Percentiles rank a stretch among this genome's conserved stretches.
phyloP scores from a whole-genome alignment of 2,113 vertebrate species.

The Neolamprologus modestus region DNA sequence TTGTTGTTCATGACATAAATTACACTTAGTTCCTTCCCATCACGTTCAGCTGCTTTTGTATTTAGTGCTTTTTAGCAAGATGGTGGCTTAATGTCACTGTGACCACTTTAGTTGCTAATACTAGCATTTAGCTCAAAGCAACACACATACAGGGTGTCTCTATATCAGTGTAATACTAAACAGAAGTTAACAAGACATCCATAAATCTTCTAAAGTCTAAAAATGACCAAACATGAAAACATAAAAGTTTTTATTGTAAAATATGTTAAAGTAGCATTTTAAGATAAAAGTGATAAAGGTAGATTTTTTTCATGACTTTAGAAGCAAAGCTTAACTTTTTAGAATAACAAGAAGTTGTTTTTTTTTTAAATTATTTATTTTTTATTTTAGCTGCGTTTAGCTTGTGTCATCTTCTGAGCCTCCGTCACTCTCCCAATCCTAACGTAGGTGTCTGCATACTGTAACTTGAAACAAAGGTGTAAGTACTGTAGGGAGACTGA shows the following conservation, averaged over 20 bases:
- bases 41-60: neutral
- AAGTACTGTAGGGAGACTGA: conserved; percentile 19
- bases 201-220: neutral
- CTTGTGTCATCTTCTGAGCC: neutral
- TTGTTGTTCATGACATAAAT: neutral
- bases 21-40: neutral
- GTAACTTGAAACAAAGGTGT: neutral
- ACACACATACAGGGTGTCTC: neutral
- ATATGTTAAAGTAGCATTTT: neutral
- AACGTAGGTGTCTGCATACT: neutral
- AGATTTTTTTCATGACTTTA: neutral
- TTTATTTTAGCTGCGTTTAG: neutral
- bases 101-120: neutral
- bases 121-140: neutral
- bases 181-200: neutral
- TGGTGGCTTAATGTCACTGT: neutral
- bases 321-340: neutral
- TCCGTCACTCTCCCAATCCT: neutral
- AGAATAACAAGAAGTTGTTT: neutral
- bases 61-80: neutral
- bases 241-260: neutral
- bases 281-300: neutral
- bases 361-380: rapidly evolving
- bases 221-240: neutral
- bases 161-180: neutral